Evolutionary conservation across 2,888 invertebrate species (phyloP).

Genomic region (Lapara coniferarum): DNA sequence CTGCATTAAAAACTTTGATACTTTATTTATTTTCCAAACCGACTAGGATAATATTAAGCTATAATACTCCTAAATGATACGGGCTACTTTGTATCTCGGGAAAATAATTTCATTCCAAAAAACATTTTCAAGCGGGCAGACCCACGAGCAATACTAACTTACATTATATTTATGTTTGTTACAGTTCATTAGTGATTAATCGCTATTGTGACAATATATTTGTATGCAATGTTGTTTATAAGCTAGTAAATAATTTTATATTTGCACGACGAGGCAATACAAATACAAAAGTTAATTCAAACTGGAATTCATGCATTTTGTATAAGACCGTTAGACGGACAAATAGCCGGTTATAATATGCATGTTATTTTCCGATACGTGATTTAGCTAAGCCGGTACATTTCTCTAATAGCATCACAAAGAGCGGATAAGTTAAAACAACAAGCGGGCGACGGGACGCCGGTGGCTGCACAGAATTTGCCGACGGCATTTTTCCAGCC

Average conservation of each 20-base stretch:
- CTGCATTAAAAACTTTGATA: too few relatives aligned
- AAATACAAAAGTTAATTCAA: conserved; percentile 20
- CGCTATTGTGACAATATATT: conserved; percentile 2
- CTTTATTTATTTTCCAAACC: too few relatives aligned
- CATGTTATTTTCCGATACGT: conserved; percentile 29
- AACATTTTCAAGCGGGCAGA: too few relatives aligned
- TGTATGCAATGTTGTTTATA: conserved; percentile 1
- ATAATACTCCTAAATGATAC: too few relatives aligned
- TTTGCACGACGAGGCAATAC: conserved; percentile 5
- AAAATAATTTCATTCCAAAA: too few relatives aligned
- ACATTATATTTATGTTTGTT: background rate
- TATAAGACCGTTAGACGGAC: conserved; percentile 8
- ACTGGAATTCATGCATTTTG: conserved; percentile 19
- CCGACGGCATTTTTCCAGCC: conserved; percentile 78
- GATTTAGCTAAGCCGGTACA: conserved; percentile 63
- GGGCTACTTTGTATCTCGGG: too few relatives aligned
- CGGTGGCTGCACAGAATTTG: conserved; percentile 65
- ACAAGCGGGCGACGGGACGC: conserved; percentile 57
- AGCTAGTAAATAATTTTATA: conserved; percentile 20
- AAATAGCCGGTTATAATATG: conserved; percentile 11
- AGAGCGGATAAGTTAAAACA: conserved; percentile 70
- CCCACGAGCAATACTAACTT: too few relatives aligned
- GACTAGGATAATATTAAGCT: too few relatives aligned
- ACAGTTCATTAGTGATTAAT: conserved; percentile 2
- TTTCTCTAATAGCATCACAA: conserved; percentile 69